Conservation (phyloP, 2,113 vertebrate species). For the Pelobates fuscus region DNA sequence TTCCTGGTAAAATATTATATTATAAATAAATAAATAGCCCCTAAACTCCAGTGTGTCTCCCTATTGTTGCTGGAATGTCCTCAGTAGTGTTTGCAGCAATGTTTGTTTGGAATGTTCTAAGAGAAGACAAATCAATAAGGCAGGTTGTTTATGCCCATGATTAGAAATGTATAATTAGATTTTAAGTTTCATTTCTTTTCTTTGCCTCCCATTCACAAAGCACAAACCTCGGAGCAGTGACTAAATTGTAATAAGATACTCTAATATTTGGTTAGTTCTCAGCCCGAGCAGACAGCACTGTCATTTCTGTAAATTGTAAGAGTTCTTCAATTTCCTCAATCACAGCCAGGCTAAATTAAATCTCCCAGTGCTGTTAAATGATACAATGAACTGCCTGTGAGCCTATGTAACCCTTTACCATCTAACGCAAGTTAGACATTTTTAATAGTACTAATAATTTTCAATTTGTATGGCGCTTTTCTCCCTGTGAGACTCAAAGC, state of each 20-base stretch:
- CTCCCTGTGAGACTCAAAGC: no score
- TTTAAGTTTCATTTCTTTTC: not conserved
- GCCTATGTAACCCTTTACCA: conserved; percentile 13
- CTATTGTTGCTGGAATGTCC: no score
- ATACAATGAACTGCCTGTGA: conserved; percentile 18
- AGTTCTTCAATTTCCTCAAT: conserved; percentile 44
- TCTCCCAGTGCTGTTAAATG: conserved; percentile 29
- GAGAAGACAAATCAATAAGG: no score
- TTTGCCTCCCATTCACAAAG: not conserved
- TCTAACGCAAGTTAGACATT: no score
- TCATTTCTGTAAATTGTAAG: conserved; percentile 34
- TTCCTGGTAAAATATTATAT: no score
- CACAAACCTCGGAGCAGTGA: not conserved
- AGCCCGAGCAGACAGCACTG: conserved; percentile 6
- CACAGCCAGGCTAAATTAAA: conserved; percentile 40
- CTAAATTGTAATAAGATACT: conserved; percentile 39
- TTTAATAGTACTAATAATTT: no score
- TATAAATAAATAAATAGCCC: no score
- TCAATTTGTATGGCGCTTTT: no score
- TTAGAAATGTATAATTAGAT: not conserved
- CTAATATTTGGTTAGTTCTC: conserved; percentile 23
- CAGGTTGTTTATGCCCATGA: no score
- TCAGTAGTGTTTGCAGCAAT: no score
- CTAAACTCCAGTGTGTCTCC: no score
- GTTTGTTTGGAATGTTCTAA: no score